phyloP scores from a whole-genome alignment of 2,888 invertebrate genomes.

The Aporophyla lueneburgensis region DNA sequence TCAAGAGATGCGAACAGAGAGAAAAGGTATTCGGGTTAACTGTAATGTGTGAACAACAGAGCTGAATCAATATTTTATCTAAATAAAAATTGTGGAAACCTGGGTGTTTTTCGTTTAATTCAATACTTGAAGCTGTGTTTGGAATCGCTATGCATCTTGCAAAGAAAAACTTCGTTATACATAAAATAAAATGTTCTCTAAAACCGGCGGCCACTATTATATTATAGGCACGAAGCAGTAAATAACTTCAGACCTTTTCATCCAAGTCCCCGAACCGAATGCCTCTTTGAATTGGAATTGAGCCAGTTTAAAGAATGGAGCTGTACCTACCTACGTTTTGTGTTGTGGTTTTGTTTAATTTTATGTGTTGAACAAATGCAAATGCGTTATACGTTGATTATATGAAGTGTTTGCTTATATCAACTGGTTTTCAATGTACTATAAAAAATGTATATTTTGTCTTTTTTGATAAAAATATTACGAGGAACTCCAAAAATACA shows the following conservation, averaged over 20 bases:
- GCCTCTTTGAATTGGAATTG: not conserved
- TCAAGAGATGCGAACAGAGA: conserved; percentile 15
- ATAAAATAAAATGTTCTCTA: not conserved
- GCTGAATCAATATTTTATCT: not conserved
- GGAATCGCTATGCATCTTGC: not conserved
- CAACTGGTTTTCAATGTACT: not conserved
- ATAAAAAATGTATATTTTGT: not conserved
- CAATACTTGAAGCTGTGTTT: not conserved
- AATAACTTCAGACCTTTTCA: not conserved
- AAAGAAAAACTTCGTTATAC: not conserved
- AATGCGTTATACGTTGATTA: not conserved
- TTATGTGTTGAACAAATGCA: not conserved
- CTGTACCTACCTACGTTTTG: not conserved
- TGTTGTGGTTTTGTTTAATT: too few species aligned
- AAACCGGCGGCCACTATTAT: not conserved
- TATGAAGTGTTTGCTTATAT: not conserved
- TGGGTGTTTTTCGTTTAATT: not conserved
- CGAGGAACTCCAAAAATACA: not conserved
- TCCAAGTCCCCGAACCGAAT: not conserved
- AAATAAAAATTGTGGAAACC: not conserved
- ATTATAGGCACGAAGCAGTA: too few species aligned
- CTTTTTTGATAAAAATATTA: too few species aligned
- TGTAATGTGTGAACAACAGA: too few species aligned
- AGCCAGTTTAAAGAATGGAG: not conserved
- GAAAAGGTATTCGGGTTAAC: too few species aligned